A percentile compares a stretch with the other conserved stretches of the same genome.
Conservation (phyloP, 2,113 vertebrate species). For the Marmota monax region DNA sequence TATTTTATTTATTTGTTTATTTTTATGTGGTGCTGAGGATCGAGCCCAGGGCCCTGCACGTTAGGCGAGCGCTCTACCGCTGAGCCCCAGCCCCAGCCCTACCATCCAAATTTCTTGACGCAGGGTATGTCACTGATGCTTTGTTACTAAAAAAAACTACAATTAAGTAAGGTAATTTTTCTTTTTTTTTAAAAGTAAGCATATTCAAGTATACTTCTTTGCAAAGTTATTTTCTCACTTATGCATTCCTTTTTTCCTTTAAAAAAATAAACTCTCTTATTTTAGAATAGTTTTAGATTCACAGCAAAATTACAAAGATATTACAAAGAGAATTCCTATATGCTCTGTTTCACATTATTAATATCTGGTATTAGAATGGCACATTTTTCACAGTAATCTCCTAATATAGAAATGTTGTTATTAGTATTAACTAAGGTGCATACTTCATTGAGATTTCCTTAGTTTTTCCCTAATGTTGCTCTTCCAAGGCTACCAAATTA, state of each 20-base stretch:
- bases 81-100: no score
- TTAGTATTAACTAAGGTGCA: background rate
- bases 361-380: background rate
- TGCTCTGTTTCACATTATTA: background rate
- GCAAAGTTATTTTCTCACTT: slow-evolving; percentile 7
- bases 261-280: background rate
- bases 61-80: no score
- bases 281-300: background rate
- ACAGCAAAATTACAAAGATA: background rate
- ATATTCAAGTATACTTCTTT: background rate
- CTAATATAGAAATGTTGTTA: background rate
- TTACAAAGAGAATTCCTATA: background rate
- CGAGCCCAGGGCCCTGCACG: no score
- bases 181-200: background rate
- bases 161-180: background rate
- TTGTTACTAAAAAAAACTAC: background rate
- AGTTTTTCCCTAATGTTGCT: background rate
- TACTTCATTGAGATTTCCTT: background rate
- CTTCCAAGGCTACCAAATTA: background rate
- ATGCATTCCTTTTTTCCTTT: background rate
- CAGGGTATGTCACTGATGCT: background rate
- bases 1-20: no score
- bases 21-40: no score
- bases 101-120: background rate
- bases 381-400: background rate